A percentile compares a stretch with the other conserved stretches of the same genome.
Evolutionary conservation across 2,113 vertebrate species (phyloP).

Genomic region (Microtus montanus): DNA sequence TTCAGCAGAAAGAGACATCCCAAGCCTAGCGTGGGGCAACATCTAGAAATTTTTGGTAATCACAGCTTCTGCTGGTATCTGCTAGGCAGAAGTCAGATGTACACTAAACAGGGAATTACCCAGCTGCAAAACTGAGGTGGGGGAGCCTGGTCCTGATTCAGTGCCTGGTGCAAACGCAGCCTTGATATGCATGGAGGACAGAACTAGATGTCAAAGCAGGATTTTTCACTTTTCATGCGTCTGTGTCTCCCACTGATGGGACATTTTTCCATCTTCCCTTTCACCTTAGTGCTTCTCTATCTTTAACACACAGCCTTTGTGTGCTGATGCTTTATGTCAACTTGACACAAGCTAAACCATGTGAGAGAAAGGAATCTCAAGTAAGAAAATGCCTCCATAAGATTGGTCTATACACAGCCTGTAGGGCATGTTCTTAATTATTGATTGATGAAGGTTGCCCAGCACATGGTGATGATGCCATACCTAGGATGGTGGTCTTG

Average conservation of each 20-base stretch:
- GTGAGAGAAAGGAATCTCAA: background rate
- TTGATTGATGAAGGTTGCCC: background rate
- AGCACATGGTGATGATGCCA: background rate
- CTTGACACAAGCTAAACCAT: background rate
- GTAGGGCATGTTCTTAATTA: background rate
- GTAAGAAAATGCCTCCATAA: background rate
- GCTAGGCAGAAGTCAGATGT: rapidly evolving
- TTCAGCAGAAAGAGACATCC: rapidly evolving
- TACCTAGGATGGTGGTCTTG: background rate
- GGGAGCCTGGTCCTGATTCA: no score
- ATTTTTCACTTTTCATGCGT: background rate
- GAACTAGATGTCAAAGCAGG: rapidly evolving
- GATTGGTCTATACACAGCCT: background rate
- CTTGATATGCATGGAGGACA: rapidly evolving
- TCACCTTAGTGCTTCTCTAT: background rate
- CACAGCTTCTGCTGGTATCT: background rate
- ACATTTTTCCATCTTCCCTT: background rate
- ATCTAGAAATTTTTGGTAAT: no score
- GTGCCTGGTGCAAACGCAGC: rapidly evolving
- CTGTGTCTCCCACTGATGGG: background rate
- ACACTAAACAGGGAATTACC: background rate
- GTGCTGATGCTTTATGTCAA: background rate
- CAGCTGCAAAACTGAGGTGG: background rate
- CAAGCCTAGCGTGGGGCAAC: background rate
- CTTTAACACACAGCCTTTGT: background rate